These are phyloP conservation scores for Agriopis marginaria DNA, from an alignment of 2,888 invertebrate genomes.

Conservation along the genomic window DNA sequence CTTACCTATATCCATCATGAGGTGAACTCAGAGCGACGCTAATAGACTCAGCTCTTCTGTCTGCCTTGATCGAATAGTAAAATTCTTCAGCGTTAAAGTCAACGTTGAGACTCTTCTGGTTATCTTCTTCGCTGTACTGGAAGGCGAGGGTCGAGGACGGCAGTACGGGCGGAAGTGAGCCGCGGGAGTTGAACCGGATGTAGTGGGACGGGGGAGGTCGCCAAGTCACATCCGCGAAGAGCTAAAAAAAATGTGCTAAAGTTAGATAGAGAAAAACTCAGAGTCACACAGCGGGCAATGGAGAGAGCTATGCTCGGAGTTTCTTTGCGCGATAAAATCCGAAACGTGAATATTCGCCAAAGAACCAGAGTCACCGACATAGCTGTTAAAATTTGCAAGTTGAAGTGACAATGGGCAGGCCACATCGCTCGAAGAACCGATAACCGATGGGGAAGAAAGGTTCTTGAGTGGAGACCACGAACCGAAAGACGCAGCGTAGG, in stretches of 20 bases:
- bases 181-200: slow-evolving; percentile 77
- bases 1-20: slow-evolving; percentile 72
- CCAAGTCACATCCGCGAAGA: slow-evolving; percentile 82
- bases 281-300: too few species aligned
- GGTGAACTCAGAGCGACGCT: slow-evolving; percentile 73
- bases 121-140: slow-evolving; percentile 62
- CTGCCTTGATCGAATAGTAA: slow-evolving; percentile 74
- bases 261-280: too few species aligned
- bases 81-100: slow-evolving; percentile 65
- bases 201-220: slow-evolving; percentile 72
- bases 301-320: too few species aligned
- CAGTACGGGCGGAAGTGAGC: slow-evolving; percentile 70
- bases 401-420: too few species aligned
- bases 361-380: too few species aligned
- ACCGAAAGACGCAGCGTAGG: too few species aligned
- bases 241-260: slow-evolving; percentile 48
- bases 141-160: slow-evolving; percentile 66
- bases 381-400: too few species aligned
- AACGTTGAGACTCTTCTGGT: slow-evolving; percentile 58
- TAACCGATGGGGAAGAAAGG: too few species aligned
- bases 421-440: too few species aligned
- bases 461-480: too few species aligned
- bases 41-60: slow-evolving; percentile 62
- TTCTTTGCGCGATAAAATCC: too few species aligned
- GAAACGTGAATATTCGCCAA: too few species aligned